Base-by-base conservation (phyloP, 2,888 invertebrate species). In the Pasiphila rectangulata region DNA sequence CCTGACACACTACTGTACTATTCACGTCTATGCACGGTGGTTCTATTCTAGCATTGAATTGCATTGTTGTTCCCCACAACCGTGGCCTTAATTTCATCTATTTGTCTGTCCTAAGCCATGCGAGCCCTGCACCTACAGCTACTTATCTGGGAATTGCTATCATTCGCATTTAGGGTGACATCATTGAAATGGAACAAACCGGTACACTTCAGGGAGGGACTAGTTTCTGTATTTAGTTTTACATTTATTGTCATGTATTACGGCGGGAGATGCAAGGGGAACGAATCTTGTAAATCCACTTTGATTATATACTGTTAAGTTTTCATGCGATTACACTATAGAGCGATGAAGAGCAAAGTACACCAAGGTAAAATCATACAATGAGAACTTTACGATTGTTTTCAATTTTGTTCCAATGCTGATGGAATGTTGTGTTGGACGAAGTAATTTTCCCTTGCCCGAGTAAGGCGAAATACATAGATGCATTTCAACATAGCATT, bases 1-100 rank as follows among this genome's bases (percentile, higher is more conserved):
- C 51, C 44, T 50, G 54, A 47, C 46, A 50, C 47, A 46, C 38
- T 32, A 21, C n/a, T 24, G 9, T 38, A 42, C 25, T 45, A 40
- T 39, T 17, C 38, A 43, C 30, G 10, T 38, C 36, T 35, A 19
- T 44, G 24, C 37, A 17, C 15, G 24, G 21, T 45, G 24, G 41
- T 37, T 45, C 38, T 45, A 50, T 41, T 45, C 36, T 41, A 46
- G 17, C 45, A 51, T 55, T 48, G 54, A 37, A 42, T 50, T 44
- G 46, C 46, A 54, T 56, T 52, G 54, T 47, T 47, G 44, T 51
- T 51, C 44, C 36, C 35, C 43, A 40, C 41, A 51, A 17, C 41
- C 44, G 40, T 47, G 56, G 45, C 58, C 56, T 51, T 54, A 54
- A 54, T 54, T 48, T 46, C 34, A 39, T 51, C 39, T 45, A 45